These are phyloP conservation scores for Heliconius sara DNA, from an alignment of 2,888 invertebrate genomes.

Conservation along the genomic window DNA sequence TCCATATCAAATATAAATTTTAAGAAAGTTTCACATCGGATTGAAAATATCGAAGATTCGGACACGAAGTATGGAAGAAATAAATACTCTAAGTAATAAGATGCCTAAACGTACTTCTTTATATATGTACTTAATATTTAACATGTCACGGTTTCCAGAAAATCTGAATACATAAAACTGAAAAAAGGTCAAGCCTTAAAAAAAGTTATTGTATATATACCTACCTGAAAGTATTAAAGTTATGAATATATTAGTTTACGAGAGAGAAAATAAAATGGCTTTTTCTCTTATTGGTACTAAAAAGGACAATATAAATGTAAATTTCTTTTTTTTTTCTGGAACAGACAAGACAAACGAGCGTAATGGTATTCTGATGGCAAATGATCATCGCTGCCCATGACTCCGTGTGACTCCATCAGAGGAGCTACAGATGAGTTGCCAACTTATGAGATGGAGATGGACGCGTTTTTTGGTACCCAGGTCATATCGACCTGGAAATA, in stretches of 20 bases:
- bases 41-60: slow-evolving; percentile 13
- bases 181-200: slow-evolving; percentile 38
- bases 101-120: not conserved
- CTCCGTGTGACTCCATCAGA: too few species aligned
- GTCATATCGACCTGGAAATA: too few species aligned
- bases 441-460: too few species aligned
- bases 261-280: not conserved
- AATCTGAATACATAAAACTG: slow-evolving; percentile 33
- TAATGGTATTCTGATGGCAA: too few species aligned
- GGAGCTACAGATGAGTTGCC: too few species aligned
- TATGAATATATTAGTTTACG: slow-evolving; percentile 20
- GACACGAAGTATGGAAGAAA: not conserved
- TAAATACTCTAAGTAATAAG: slow-evolving; percentile 22
- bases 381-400: too few species aligned
- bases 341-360: too few species aligned
- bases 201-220: slow-evolving; percentile 18
- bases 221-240: slow-evolving; percentile 26
- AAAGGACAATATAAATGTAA: too few species aligned
- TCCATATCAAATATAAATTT: slow-evolving; percentile 15
- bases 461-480: too few species aligned
- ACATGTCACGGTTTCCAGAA: slow-evolving; percentile 15
- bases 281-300: not conserved
- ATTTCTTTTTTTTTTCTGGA: too few species aligned
- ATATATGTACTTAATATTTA: not conserved
- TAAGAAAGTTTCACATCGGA: slow-evolving; percentile 2